Conservation (phyloP, 2,797 vertebrate genomes). For the Denticeps clupeoides region DNA sequence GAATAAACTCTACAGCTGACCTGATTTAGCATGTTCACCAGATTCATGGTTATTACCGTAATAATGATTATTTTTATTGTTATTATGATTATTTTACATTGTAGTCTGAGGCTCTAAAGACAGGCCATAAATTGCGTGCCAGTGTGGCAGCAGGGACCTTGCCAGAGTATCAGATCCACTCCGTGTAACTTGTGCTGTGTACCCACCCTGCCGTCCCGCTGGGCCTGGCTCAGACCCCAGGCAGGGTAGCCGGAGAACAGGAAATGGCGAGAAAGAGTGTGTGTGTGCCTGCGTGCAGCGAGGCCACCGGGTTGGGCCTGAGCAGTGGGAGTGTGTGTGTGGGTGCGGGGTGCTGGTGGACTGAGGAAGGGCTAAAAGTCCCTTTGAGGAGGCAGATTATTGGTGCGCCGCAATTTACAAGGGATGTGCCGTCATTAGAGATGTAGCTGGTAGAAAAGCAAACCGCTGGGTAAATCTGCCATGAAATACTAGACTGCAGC, state of each 20-base stretch:
- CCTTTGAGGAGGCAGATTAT: conserved; percentile 42
- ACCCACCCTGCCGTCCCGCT: background rate
- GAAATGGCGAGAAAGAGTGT: background rate
- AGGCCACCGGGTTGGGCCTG: conserved; percentile 24
- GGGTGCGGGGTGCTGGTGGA: conserved; percentile 5
- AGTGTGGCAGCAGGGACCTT: no score
- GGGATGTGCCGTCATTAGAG: conserved; percentile 61
- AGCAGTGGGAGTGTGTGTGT: conserved; percentile 16
- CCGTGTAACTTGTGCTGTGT: background rate
- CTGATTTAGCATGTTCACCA: no score
- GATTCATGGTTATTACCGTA: no score
- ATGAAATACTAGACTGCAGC: conserved; percentile 69
- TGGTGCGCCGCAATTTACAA: conserved; percentile 57
- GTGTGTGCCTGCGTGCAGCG: conserved; percentile 4
- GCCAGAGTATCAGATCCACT: no score
- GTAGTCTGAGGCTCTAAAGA: no score
- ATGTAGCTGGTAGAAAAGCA: conserved; percentile 47
- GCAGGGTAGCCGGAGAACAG: background rate
- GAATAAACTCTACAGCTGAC: no score
- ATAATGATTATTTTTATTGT: no score
- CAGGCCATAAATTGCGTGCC: no score
- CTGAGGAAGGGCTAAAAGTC: conserved; percentile 7
- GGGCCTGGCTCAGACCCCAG: background rate
- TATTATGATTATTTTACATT: no score
- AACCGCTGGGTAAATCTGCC: conserved; percentile 66